Evolutionary conservation across 2,797 vertebrate genomes (phyloP), one percentile per base, ranked within the genome.

Genomic region (Rallus crepitans): DNA sequence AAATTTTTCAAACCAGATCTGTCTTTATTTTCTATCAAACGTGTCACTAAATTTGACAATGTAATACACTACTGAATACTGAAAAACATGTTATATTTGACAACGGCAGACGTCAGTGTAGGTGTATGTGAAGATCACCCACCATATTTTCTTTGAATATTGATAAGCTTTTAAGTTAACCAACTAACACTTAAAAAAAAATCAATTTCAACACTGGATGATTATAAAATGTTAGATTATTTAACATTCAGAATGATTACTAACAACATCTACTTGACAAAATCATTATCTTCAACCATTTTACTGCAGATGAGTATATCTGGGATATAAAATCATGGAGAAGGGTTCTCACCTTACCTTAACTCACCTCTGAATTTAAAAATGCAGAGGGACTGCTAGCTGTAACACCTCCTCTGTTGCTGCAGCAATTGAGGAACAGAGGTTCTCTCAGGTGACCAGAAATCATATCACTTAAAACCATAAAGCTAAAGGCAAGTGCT

Each of bases 11-110:
- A 77, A 68, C 27, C 14, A 64, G 6, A 19, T 3, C 11, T 68
- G 55, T 64, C 31, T 73, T 79, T 72, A 87, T 94, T 91, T 94
- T 89, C 31, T 63, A 33, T 91, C 56, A 84, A 64, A 70, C 3
- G 55, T 76, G 23, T 89, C 40, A 82, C 71, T 86, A 70, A 65
- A 30, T 89, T 84, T 89, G 45, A 94, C 82, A 82, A 76, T 57
- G 12, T 72, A 87, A 72, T 89, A 76, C 1, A 12, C 19, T 57
- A 9, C 3, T 73, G 42, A 30, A 24, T 61, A 63, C 20, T 72
- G 30, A 76, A 75, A 91, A 82, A 65, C 6, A 28, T 87, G 52
- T 61, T 70, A 65, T 82, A 69, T 92, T 83, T 89, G 48, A 55
- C 47, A 79, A 52, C 16, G 0, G 0, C 69, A 71, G 90, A 90